These are phyloP conservation scores for Noctua comes DNA, from an alignment of 2,888 invertebrate species.

Conservation along the genomic window DNA sequence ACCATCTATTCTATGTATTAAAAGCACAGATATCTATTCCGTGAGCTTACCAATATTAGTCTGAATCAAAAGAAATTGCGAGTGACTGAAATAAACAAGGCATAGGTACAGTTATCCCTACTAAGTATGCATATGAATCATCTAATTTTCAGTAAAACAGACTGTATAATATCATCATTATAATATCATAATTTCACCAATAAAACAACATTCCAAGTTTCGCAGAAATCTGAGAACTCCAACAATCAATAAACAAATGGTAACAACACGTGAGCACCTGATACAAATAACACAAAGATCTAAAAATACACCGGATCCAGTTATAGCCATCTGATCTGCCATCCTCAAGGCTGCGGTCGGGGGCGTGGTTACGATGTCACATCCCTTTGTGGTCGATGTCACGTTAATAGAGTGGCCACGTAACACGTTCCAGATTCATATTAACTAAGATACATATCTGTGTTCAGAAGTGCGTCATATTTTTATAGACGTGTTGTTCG, in stretches of 20 bases:
- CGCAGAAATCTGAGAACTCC: slow-evolving; percentile 41
- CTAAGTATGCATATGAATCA: neutral
- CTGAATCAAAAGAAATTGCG: neutral
- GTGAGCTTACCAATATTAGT: neutral
- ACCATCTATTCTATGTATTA: neutral
- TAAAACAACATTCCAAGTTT: slow-evolving; percentile 20
- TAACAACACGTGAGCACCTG: slow-evolving; percentile 44
- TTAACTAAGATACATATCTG: slow-evolving; percentile 20
- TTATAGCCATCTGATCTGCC: slow-evolving; percentile 52
- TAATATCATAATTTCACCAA: neutral
- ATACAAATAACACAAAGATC: slow-evolving; percentile 56
- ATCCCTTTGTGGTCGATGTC: slow-evolving; percentile 36
- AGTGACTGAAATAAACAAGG: neutral
- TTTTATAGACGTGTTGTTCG: slow-evolving; percentile 46
- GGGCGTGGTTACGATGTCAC: slow-evolving; percentile 61
- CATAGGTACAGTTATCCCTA: neutral
- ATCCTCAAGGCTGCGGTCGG: slow-evolving; percentile 62
- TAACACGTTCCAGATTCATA: slow-evolving; percentile 34
- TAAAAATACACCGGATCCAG: slow-evolving; percentile 54
- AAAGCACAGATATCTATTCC: neutral
- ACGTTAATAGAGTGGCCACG: slow-evolving; percentile 45
- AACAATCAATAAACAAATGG: slow-evolving; percentile 45
- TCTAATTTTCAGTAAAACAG: neutral
- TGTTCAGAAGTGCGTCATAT: slow-evolving; percentile 47
- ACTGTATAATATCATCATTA: neutral